Base-by-base conservation (phyloP, 2,888 invertebrate genomes). In the Apamea crenata region DNA sequence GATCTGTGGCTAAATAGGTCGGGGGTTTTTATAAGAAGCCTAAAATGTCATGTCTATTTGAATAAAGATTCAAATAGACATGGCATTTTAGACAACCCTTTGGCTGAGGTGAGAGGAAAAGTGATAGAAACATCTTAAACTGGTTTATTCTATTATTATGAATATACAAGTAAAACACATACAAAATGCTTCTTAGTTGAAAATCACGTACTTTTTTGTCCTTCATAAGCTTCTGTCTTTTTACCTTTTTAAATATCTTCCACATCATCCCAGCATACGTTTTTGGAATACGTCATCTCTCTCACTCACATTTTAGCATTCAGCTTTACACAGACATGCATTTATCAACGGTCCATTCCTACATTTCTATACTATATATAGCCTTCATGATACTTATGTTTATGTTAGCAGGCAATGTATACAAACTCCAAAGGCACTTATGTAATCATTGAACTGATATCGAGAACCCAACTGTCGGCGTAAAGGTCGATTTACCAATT, bases 401-500 rank as follows among this genome's bases (percentile, higher is more conserved):
- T 7, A 36, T 29, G 25, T 47, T 32, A 63, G 8, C 18, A 50
- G 4, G 29, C 25, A 32, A 32, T 63, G 25, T n/a, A 14, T 56
- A 7, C 56, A 32, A 65, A 29, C 29, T 32, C 5, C 14, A n/a
- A 32, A 65, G 40, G 6, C n/a, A 61, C 78, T 83, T 47, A 18
- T 69, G 59, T 59, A 44, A 81, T 68, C 61, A 56, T 56, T 71
- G 80, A 72, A 84, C 66, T 79, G 50, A 61, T 68, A 68, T 68
- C 56, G 16, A 77, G 71, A 40, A 50, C 44, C n/a, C 32, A 21
- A 63, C 66, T 56, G 53, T 83, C 63, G 40, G 36, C 36, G 44
- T 87, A 32, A 81, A 86, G 87, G 82, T 84, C 79, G 44, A 66
- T 79, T 74, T 47, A 65, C 74, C 84, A 84, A 81, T 84, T 82